Evolutionary conservation across 2,888 invertebrate species (phyloP).

Genomic region (Plagiodera versicolora): DNA sequence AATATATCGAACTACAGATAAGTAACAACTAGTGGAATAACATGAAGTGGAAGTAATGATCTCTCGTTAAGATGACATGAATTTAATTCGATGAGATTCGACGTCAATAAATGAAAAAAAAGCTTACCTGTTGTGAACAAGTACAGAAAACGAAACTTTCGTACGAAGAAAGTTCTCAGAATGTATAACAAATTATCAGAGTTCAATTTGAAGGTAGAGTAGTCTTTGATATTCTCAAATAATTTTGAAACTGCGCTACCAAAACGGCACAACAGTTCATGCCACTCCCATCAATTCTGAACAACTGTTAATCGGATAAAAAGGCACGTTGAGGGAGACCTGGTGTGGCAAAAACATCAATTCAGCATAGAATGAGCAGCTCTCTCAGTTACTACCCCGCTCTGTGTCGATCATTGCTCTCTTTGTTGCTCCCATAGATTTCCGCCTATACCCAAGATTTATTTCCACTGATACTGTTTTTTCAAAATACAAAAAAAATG

Average conservation of each 20-base stretch:
- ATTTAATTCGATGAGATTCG: background rate
- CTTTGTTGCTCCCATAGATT: no score
- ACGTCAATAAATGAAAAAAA: background rate
- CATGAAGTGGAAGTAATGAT: background rate
- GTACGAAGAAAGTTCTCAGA: no score
- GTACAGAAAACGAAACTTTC: no score
- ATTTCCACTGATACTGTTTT: no score
- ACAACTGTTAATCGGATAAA: slow-evolving; percentile 22
- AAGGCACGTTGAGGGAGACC: background rate
- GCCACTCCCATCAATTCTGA: slow-evolving; percentile 42
- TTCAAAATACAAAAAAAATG: no score
- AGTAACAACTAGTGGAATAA: background rate
- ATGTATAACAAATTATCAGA: no score
- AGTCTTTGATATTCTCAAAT: slow-evolving; percentile 10
- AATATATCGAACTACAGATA: background rate
- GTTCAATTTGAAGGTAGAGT: no score
- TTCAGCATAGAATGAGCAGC: no score
- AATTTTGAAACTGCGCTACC: slow-evolving; percentile 21
- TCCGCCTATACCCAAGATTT: no score
- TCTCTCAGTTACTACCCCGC: no score
- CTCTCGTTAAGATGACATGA: background rate
- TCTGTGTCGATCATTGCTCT: no score
- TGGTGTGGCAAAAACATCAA: background rate
- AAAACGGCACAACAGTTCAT: slow-evolving; percentile 38
- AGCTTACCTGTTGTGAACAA: background rate